Conservation (phyloP, 2,888 invertebrate genomes). For the Plagodis pulveraria region DNA sequence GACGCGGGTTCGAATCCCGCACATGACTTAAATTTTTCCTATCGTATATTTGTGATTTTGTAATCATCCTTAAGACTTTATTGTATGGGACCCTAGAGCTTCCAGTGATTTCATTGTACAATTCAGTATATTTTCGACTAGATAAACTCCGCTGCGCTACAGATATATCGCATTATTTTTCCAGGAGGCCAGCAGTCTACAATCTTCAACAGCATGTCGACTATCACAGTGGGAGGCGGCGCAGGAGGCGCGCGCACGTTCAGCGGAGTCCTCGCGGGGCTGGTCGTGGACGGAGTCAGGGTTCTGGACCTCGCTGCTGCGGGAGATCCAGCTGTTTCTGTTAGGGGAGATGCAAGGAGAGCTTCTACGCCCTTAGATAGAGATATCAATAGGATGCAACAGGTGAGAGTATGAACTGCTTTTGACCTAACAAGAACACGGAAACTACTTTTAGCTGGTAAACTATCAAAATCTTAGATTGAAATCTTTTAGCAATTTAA, state of each 20-base stretch:
- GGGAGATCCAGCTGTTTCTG: conserved; percentile 90
- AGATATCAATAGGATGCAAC: conserved; percentile 94
- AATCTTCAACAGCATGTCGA: conserved; percentile 96
- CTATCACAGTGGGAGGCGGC: conserved; percentile 93
- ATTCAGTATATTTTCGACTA: no score
- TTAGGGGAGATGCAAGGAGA: conserved; percentile 93
- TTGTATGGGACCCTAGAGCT: no score
- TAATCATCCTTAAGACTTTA: no score
- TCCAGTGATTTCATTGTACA: no score
- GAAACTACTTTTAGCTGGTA: no score
- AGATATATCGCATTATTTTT: conserved; percentile 25
- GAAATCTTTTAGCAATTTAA: no score
- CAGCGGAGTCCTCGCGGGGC: conserved; percentile 94
- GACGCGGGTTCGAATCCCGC: no score
- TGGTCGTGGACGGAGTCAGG: conserved; percentile 94
- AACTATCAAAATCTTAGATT: no score
- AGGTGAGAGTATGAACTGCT: conserved; percentile 76
- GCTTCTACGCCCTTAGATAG: conserved; percentile 90
- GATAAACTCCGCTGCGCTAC: no score
- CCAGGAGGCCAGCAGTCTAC: conserved; percentile 93
- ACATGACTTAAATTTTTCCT: no score
- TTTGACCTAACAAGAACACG: background rate
- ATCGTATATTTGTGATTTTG: no score
- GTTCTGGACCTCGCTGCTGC: conserved; percentile 94
- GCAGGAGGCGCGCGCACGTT: conserved; percentile 90